phyloP scores from a whole-genome alignment of 2,888 invertebrate species.

The Eurytoma adleriae region DNA sequence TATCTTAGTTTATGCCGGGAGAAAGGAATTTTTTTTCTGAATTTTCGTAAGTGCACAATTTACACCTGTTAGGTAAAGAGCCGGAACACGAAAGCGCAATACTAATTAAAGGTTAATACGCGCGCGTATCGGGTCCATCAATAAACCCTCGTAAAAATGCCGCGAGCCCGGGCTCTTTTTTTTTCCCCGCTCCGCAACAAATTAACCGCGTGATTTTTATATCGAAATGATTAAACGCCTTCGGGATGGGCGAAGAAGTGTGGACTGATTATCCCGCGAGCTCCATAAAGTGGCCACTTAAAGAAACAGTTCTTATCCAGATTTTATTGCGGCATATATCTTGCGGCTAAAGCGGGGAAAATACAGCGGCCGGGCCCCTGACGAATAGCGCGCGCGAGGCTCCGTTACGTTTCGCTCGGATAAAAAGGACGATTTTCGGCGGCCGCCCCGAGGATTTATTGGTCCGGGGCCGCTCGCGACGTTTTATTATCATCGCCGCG shows the following conservation, averaged over 20 bases:
- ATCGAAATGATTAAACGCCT: too few relatives aligned
- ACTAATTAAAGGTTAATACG: too few relatives aligned
- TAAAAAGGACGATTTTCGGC: conserved; percentile 18
- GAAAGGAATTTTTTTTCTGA: neutral
- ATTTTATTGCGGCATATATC: conserved; percentile 31
- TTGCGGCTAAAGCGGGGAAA: neutral
- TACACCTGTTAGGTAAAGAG: neutral
- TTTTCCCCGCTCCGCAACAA: too few relatives aligned
- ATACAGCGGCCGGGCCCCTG: neutral
- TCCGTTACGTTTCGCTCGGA: conserved; percentile 3
- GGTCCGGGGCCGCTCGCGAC: neutral
- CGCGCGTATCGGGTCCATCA: too few relatives aligned
- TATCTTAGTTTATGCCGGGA: neutral
- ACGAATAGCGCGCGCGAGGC: neutral
- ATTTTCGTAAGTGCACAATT: neutral
- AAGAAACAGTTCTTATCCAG: neutral
- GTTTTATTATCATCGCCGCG: conserved; percentile 34
- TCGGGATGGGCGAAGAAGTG: too few relatives aligned
- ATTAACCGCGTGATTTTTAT: too few relatives aligned
- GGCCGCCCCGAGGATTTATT: conserved; percentile 21
- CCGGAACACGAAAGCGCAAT: too few relatives aligned
- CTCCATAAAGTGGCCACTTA: too few relatives aligned
- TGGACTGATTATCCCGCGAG: too few relatives aligned
- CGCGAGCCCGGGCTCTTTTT: too few relatives aligned
- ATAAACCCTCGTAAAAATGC: too few relatives aligned